These are phyloP conservation scores for Picathartes gymnocephalus DNA, from an alignment of 2,113 vertebrate species.

Conservation along the genomic window DNA sequence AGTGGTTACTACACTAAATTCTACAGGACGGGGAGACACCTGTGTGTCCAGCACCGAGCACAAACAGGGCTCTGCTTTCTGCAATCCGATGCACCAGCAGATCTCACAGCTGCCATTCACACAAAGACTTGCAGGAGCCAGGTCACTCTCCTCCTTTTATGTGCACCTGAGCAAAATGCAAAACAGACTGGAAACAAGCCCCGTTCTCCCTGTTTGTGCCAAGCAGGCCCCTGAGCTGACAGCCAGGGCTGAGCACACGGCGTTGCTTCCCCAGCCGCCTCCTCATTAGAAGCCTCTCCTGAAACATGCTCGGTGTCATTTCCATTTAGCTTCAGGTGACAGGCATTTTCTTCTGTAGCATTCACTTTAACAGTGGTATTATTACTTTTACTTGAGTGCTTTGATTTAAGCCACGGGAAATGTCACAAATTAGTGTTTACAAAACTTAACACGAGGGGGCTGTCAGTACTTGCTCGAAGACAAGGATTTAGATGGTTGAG, in stretches of 20 bases:
- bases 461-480: conserved; percentile 58
- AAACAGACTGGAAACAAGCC: neutral
- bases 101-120: neutral
- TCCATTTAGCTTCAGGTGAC: conserved; percentile 18
- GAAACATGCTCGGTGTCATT: neutral
- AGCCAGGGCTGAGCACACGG: neutral
- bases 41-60: fast-evolving
- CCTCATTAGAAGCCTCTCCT: conserved; percentile 7
- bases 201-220: neutral
- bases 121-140: neutral
- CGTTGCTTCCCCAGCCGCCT: neutral
- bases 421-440: conserved; percentile 65
- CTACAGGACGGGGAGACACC: neutral
- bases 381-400: conserved; percentile 54
- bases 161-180: neutral
- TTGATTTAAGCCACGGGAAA: conserved; percentile 62
- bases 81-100: neutral
- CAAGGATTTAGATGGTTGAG: neutral
- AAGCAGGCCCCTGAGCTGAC: neutral
- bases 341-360: neutral
- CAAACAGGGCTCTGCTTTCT: neutral
- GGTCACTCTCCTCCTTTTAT: neutral
- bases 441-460: conserved; percentile 66
- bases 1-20: neutral
- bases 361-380: conserved; percentile 30